Evolutionary conservation across 2,888 invertebrate genomes (phyloP).

Genomic region (Sesia bembeciformis): DNA sequence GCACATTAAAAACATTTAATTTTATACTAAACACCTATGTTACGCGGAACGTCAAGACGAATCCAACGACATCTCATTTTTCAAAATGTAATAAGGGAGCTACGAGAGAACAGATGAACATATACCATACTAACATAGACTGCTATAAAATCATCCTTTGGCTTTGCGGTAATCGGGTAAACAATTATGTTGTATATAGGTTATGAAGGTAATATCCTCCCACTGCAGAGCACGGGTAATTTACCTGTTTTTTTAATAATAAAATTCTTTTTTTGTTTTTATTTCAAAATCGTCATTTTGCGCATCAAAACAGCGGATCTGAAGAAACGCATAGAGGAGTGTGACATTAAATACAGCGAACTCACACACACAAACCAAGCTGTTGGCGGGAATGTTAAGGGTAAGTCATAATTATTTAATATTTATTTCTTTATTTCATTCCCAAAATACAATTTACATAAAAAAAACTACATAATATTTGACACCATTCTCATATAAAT

Average conservation of each 20-base stretch:
- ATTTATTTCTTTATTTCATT: neutral
- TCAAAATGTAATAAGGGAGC: neutral
- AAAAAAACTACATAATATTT: neutral
- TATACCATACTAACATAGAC: too few relatives aligned
- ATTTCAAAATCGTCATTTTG: conserved; percentile 10
- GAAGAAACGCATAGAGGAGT: conserved; percentile 83
- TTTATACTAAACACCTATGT: neutral
- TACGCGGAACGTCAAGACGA: too few relatives aligned
- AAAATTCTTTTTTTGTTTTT: too few relatives aligned
- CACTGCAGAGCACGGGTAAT: too few relatives aligned
- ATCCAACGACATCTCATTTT: neutral
- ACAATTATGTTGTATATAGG: too few relatives aligned
- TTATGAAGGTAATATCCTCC: too few relatives aligned
- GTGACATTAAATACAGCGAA: conserved; percentile 77
- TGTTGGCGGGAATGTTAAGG: conserved; percentile 40
- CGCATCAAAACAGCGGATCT: conserved; percentile 67
- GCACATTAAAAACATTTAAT: too few relatives aligned
- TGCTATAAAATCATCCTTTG: too few relatives aligned
- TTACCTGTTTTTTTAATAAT: too few relatives aligned
- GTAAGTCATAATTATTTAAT: conserved; percentile 16
- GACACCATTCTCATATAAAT: neutral
- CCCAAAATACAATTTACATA: neutral
- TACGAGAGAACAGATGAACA: too few relatives aligned
- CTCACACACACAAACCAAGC: conserved; percentile 59
- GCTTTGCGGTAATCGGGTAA: too few relatives aligned